Percentiles rank a stretch among this genome's conserved stretches.
phyloP scores from a whole-genome alignment of 2,888 invertebrate genomes.

The Epicampocera succincta region DNA sequence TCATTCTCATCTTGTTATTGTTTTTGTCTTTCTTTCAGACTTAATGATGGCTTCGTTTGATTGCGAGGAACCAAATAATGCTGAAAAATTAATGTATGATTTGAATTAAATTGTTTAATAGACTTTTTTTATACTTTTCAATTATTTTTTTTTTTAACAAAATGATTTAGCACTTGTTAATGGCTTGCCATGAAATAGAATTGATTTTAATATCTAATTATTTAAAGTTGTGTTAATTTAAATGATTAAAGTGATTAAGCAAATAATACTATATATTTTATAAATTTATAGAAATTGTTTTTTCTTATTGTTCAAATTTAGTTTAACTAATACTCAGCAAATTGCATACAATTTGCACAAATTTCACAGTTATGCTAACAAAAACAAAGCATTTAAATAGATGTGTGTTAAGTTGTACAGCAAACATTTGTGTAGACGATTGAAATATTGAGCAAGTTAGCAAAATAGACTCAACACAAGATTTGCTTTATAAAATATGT shows the following conservation, averaged over 20 bases:
- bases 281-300: neutral
- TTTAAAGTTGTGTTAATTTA: slow-evolving; percentile 22
- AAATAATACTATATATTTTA: neutral
- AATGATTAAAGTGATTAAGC: neutral
- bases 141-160: slow-evolving; percentile 14
- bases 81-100: slow-evolving; percentile 80
- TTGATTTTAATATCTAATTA: slow-evolving; percentile 13
- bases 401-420: no score
- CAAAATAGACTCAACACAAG: no score
- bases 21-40: slow-evolving; percentile 73
- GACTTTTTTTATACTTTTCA: slow-evolving; percentile 14
- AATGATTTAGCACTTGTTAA: slow-evolving; percentile 6
- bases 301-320: no score
- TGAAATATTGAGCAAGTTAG: no score
- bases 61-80: slow-evolving; percentile 80
- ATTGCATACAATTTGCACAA: no score
- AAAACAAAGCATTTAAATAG: no score
- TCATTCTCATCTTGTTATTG: no score
- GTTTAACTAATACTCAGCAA: no score
- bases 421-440: no score
- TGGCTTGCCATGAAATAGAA: neutral
- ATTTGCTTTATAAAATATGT: no score
- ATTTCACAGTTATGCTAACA: no score
- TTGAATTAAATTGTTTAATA: slow-evolving; percentile 73
- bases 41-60: slow-evolving; percentile 81